Evolutionary conservation across 2,113 vertebrate species (phyloP).

Genomic region (Cyphomyrus plagiostoma): DNA sequence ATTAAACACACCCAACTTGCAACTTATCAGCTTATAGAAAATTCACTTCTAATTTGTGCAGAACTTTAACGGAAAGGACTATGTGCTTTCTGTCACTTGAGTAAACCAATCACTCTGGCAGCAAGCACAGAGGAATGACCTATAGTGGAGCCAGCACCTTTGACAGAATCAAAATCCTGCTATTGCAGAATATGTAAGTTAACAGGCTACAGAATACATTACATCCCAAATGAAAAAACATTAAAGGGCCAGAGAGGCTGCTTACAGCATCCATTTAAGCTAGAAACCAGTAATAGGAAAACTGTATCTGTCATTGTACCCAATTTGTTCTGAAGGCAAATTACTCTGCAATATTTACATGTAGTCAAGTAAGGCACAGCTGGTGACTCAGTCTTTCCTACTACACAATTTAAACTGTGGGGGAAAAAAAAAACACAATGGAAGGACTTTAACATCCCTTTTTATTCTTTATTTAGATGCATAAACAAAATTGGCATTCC

Average conservation of each 20-base stretch:
- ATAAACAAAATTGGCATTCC: slow-evolving; percentile 40
- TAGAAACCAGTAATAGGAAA: background rate
- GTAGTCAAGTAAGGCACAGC: background rate
- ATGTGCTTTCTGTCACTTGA: background rate
- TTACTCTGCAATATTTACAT: background rate
- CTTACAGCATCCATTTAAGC: background rate
- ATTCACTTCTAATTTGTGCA: background rate
- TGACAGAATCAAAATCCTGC: background rate
- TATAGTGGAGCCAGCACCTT: background rate
- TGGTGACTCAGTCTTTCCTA: background rate
- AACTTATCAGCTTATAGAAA: background rate
- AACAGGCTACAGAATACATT: background rate
- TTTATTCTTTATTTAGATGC: slow-evolving; percentile 37
- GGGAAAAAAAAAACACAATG: slow-evolving; percentile 29
- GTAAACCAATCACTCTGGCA: background rate
- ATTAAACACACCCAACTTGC: background rate
- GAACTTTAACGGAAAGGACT: background rate
- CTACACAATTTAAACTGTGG: background rate
- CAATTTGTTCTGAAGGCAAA: background rate
- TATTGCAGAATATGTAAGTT: background rate
- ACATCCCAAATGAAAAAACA: background rate
- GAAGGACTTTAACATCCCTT: slow-evolving; percentile 17
- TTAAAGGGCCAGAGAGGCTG: background rate
- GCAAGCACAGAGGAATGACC: background rate
- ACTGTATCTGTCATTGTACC: background rate